Conservation (phyloP, 1,140 invertebrate genomes). For the Polyergus mexicanus region DNA sequence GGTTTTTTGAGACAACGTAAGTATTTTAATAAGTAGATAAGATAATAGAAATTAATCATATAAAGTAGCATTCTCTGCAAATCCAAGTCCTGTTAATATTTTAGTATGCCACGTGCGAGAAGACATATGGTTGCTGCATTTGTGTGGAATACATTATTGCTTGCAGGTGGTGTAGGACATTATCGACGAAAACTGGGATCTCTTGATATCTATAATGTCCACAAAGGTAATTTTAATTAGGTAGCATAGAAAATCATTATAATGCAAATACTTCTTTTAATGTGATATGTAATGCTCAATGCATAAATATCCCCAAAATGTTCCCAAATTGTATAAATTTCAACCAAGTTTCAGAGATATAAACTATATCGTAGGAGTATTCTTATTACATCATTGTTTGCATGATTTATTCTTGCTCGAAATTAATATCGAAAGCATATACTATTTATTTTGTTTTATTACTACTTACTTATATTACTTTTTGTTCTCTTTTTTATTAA, state of each 20-base stretch:
- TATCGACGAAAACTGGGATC: constrained; percentile 68
- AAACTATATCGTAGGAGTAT: not conserved
- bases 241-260: not conserved
- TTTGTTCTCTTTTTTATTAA: not conserved
- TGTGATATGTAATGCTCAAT: not conserved
- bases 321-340: not conserved
- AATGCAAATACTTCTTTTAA: not conserved
- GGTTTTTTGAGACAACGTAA: constrained; percentile 72
- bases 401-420: not conserved
- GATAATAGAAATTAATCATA: not conserved
- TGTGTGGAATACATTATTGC: constrained; percentile 70
- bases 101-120: constrained; percentile 69
- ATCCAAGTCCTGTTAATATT: constrained; percentile 23
- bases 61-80: not conserved
- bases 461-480: not conserved
- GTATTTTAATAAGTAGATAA: constrained; percentile 7
- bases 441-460: constrained; percentile 19
- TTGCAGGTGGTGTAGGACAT: constrained; percentile 77
- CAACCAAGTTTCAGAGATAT: not conserved
- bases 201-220: constrained; percentile 73
- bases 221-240: constrained; percentile 66
- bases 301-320: not conserved
- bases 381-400: constrained; percentile 23
- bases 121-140: constrained; percentile 78
- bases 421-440: not conserved